Evolutionary conservation across 1,140 invertebrate species (phyloP).

Genomic region (Ceratina australensis): DNA sequence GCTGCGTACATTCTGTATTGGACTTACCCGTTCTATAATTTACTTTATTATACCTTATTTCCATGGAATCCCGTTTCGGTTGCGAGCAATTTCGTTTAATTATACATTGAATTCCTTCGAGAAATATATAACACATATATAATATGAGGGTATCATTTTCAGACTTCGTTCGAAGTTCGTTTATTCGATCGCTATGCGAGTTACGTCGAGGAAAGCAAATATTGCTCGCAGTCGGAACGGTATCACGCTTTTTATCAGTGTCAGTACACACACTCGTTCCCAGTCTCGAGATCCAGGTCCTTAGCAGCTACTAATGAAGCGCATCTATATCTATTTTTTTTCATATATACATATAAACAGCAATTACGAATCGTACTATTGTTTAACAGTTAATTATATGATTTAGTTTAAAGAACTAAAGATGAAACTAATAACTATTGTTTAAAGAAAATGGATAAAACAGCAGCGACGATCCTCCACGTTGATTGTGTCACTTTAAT

Average conservation of each 20-base stretch:
- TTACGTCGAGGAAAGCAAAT: background rate
- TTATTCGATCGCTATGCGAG: background rate
- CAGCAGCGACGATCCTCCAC: conserved; percentile 48
- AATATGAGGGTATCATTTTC: too few relatives aligned
- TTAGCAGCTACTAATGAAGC: conserved; percentile 58
- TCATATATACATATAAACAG: conserved; percentile 10
- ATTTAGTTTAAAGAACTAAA: background rate
- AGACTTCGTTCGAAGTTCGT: background rate
- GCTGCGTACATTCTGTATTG: conserved; percentile 67
- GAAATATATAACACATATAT: too few relatives aligned
- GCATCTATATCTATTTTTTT: conserved; percentile 28
- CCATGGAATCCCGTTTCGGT: conserved; percentile 68
- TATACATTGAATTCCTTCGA: too few relatives aligned
- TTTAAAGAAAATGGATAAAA: conserved; percentile 13
- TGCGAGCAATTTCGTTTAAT: conserved; percentile 49
- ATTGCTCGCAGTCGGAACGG: conserved; percentile 70
- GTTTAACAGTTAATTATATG: conserved; percentile 14
- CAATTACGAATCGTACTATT: conserved; percentile 31
- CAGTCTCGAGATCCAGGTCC: conserved; percentile 58
- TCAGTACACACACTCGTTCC: conserved; percentile 70
- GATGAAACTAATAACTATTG: conserved; percentile 40
- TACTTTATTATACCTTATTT: conserved; percentile 70
- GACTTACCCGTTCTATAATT: conserved; percentile 71
- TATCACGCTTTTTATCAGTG: conserved; percentile 78
- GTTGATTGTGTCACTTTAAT: conserved; percentile 52